Percentiles rank a stretch among this genome's conserved stretches.
These are phyloP conservation scores for Heliopora coerulea DNA, from an alignment of 92 coral and sea anemone species.

Conservation along the genomic window DNA sequence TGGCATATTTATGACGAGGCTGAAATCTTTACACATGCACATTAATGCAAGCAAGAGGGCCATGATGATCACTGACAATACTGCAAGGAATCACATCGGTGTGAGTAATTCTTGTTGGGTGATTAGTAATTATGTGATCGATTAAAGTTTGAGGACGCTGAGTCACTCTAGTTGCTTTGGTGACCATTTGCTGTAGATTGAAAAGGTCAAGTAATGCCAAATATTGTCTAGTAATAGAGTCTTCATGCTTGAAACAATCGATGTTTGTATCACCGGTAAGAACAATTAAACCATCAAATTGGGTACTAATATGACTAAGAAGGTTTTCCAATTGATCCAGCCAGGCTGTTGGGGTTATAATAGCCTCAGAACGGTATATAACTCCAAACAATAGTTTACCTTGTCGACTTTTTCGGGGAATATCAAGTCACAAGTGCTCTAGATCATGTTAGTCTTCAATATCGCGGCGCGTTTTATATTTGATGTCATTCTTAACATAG, in stretches of 20 bases:
- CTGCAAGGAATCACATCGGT: conserved; percentile 39
- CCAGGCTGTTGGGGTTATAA: conserved; percentile 13
- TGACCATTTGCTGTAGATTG: conserved; percentile 37
- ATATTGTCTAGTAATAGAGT: conserved; percentile 20
- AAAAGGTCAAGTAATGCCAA: conserved; percentile 24
- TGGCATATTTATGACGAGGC: conserved; percentile 39
- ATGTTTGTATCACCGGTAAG: too few species aligned
- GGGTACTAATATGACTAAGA: not conserved
- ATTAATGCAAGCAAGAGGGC: conserved; percentile 47
- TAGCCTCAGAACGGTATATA: conserved; percentile 25
- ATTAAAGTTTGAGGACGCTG: conserved; percentile 8
- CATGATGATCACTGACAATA: conserved; percentile 50
- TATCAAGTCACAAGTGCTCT: conserved; percentile 37
- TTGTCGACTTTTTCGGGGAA: conserved; percentile 32
- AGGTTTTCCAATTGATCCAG: conserved; percentile 11
- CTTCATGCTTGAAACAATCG: too few species aligned
- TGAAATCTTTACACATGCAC: conserved; percentile 15
- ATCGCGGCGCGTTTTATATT: conserved; percentile 38
- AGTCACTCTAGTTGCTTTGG: conserved; percentile 43
- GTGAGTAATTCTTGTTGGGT: conserved; percentile 31
- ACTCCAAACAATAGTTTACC: conserved; percentile 28
- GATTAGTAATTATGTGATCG: conserved; percentile 50
- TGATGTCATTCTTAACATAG: conserved; percentile 29
- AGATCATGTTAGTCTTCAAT: conserved; percentile 40
- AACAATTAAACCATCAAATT: conserved; percentile 33